A percentile compares a stretch with the other conserved stretches of the same genome.
Conservation (phyloP, 2,797 vertebrate genomes). For the Parotocinclus haroldoi region DNA sequence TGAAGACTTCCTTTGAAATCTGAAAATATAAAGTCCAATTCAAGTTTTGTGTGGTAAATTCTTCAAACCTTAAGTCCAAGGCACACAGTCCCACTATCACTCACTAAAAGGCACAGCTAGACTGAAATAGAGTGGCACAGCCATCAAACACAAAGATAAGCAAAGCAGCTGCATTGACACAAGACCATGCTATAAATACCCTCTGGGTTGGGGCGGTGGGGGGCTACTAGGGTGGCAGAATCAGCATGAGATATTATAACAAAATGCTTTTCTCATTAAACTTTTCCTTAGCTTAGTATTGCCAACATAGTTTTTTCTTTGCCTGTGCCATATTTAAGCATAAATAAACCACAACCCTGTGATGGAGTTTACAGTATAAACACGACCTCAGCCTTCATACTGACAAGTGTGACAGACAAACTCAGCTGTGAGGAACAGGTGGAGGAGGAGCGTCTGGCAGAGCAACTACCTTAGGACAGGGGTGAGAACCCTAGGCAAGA, state of each 20-base stretch:
- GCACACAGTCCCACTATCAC: constrained; percentile 44
- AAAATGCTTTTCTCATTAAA: background rate
- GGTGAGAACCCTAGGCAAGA: background rate
- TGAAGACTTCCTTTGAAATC: constrained; percentile 20
- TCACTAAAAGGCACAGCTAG: constrained; percentile 44
- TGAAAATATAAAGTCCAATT: constrained; percentile 8
- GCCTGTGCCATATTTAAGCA: no score
- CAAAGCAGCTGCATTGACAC: constrained; percentile 75
- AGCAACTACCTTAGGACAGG: constrained; percentile 5
- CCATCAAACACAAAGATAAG: constrained; percentile 59
- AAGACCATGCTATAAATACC: constrained; percentile 86
- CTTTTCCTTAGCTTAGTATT: no score
- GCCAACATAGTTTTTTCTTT: no score
- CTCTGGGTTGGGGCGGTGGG: constrained; percentile 35
- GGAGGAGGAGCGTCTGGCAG: constrained; percentile 32
- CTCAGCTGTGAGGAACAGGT: constrained; percentile 59
- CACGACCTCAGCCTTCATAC: background rate
- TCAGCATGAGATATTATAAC: constrained; percentile 1
- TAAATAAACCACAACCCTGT: no score
- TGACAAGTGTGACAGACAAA: constrained; percentile 61
- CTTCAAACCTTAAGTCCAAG: constrained; percentile 16
- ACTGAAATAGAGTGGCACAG: constrained; percentile 66
- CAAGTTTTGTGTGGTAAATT: constrained; percentile 9
- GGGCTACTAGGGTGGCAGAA: constrained; percentile 47
- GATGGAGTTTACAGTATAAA: background rate